Evolutionary conservation across 1,140 invertebrate genomes (phyloP).

Genomic region (Stenopsyche tienmushanensis): DNA sequence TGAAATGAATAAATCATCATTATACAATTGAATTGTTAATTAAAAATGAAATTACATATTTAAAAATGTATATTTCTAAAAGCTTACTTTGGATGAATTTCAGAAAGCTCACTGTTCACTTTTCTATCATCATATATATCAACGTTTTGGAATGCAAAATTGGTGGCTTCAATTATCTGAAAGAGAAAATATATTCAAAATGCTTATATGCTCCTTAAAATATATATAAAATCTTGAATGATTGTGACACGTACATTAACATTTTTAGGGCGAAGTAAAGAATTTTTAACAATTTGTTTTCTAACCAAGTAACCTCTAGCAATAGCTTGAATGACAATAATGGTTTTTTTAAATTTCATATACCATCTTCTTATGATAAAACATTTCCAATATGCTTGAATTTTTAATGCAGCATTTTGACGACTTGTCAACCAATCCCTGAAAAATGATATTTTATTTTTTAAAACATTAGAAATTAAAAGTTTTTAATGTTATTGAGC

Average conservation of each 20-base stretch:
- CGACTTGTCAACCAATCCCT: slow-evolving; percentile 50
- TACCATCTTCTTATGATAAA: slow-evolving; percentile 68
- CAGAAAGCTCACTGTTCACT: neutral
- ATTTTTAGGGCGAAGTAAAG: no score
- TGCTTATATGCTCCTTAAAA: neutral
- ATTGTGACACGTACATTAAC: no score
- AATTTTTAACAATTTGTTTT: slow-evolving; percentile 41
- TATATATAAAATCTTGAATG: neutral
- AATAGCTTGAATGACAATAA: slow-evolving; percentile 72
- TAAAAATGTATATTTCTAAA: neutral
- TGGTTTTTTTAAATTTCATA: slow-evolving; percentile 59
- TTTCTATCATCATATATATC: neutral
- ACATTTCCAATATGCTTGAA: slow-evolving; percentile 76
- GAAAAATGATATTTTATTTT: slow-evolving; percentile 1
- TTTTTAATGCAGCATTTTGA: slow-evolving; percentile 66
- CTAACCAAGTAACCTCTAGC: slow-evolving; percentile 61
- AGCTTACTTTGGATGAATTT: slow-evolving; percentile 2
- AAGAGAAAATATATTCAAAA: neutral
- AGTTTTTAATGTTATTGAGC: neutral
- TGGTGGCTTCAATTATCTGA: neutral
- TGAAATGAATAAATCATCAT: neutral
- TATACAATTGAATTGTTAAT: neutral
- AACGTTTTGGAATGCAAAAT: neutral
- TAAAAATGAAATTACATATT: neutral
- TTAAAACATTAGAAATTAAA: slow-evolving; percentile 4